Evolutionary conservation across 2,113 vertebrate genomes (phyloP), one percentile per base, ranked within the genome.

Genomic region (Ceyx melanurus): DNA sequence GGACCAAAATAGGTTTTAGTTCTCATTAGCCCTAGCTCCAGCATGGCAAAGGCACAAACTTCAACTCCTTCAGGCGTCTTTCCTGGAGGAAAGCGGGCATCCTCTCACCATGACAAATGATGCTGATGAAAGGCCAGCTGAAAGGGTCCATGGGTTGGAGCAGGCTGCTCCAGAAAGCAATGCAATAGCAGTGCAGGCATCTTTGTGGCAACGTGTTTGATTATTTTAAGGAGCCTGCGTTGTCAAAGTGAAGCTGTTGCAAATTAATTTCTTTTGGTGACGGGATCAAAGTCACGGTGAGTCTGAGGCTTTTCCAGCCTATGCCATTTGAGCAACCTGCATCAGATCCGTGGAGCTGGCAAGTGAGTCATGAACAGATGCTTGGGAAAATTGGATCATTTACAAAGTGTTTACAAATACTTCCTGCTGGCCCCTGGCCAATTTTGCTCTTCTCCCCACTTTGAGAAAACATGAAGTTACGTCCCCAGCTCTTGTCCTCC

Each of bases 341-440:
- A 15, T 42, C 8, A 3, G 43, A 86, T 85, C 85, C 80, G 45
- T 0, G 16, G 76, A 93, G 92, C 72, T 97, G 96, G 94, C 95
- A 94, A 94, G 61, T 88, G 90, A 93, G 66, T 54, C 1, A 0
- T 86, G 94, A 97, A 90, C 94, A 96, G 95, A 96, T 96, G 94
- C 95, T 96, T 31, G 2, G 82, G 88, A 96, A 96, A 95, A 97
- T 72, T 95, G 96, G 94, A 95, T 95, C 83, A 77, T 96, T 96
- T 94, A 91, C 94, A 90, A 93, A 90, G 80, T 95, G 90, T 97
- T 96, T 96, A 94, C 88, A 95, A 92, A 96, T 92, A 94, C 93
- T 94, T 93, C 75, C 88, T 0, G 0, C 80, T 96, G 93, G 88
- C 68, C 16, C 28, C 42, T 62, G 60, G 93, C 94, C 92, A 90